phyloP scores from a whole-genome alignment of 2,113 vertebrate species.

The Edolisoma coerulescens region DNA sequence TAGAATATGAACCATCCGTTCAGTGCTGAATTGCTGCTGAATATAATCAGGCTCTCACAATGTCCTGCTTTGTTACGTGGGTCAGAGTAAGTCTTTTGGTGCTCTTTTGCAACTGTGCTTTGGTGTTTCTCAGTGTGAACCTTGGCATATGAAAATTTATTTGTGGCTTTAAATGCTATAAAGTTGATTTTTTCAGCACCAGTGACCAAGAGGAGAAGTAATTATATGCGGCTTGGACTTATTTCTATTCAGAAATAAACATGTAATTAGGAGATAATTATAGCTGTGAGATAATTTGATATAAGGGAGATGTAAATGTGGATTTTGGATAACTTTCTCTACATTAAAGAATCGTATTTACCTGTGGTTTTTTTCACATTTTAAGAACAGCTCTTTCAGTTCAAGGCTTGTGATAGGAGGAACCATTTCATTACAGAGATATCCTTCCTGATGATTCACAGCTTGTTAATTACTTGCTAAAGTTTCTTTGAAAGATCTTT shows the following conservation, averaged over 20 bases:
- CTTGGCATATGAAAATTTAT: background rate
- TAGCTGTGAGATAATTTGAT: background rate
- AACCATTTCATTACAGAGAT: background rate
- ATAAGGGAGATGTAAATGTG: background rate
- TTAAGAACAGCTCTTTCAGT: background rate
- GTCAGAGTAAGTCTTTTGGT: background rate
- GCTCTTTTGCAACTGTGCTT: background rate
- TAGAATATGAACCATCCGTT: background rate
- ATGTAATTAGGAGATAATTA: constrained; percentile 4
- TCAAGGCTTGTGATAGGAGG: background rate
- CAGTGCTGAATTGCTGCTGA: background rate
- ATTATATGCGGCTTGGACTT: background rate
- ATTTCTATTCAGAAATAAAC: background rate
- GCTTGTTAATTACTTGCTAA: background rate
- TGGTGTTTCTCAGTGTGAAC: background rate
- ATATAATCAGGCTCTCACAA: background rate
- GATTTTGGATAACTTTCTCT: background rate
- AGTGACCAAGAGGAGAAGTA: background rate
- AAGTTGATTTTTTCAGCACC: background rate
- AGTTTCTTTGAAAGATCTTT: background rate
- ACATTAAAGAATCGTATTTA: background rate
- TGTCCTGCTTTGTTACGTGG: background rate
- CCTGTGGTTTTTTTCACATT: background rate
- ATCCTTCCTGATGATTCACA: background rate
- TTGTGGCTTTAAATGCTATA: background rate